Base-by-base conservation (phyloP, 2,113 vertebrate genomes). In the Porphyrio hochstetteri region DNA sequence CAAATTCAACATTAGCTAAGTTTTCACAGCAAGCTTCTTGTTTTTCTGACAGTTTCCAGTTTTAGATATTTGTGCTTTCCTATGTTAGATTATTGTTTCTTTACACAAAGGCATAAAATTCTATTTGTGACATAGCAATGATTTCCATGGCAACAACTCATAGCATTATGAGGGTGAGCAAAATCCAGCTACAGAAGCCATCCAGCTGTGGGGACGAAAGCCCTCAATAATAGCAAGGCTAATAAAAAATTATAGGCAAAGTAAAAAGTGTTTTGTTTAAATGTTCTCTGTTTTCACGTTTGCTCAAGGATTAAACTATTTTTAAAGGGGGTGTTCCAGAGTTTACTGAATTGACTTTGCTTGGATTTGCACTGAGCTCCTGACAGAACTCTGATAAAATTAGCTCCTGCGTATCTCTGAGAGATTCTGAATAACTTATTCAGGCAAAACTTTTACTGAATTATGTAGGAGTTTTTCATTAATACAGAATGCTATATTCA, bases 101-200 rank as follows among this genome's bases (percentile, higher is more conserved):
- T 87, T 85, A 64, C 59, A 88, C 36, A 72, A 79, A 87, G 40
- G 36, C 82, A 85, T 79, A 85, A 2, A 80, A 75, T 94, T 95
- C 35, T 72, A 5, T 91, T 85, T 93, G 67, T 88, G 79, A 80
- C 71, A 79, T 50, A 57, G 35, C 59, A 87, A 36, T 95, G 70
- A 96, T 91, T 96, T 94, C 90, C 85, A 94, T 94, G 68, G 92
- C 90, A 96, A 94, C 90, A 94, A 72, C 76, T 92, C 55, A 85
- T 42, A 23, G 53, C 38, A 24, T 83, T 75, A 42, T 19, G 38
- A 90, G 77, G 40, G 85, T 86, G 70, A 96, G 68, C 18, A 80
- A 94, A 90, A 90, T 61, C 25, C 68, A 44, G 33, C 48, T 79
- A 20, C 38, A 38, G 42, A 91, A 74, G 18, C 6, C 25, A 92